Evolutionary conservation across 2,113 vertebrate genomes (phyloP), one percentile per base, ranked within the genome.

Genomic region (Microcebus murinus): DNA sequence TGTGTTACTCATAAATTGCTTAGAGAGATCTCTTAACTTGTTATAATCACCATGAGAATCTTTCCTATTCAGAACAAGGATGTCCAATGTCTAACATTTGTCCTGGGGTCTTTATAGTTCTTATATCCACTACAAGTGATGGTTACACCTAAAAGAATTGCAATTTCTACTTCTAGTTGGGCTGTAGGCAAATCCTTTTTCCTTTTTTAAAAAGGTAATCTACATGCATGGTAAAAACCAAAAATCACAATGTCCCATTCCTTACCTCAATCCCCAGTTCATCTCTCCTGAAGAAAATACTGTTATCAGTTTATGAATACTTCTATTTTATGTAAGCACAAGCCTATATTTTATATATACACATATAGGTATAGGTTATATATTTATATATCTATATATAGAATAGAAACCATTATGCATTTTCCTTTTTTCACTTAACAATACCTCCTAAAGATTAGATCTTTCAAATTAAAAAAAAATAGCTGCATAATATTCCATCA

Each of bases 381-480:
- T 55, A 55, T 18, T 6, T 55, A 15, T 55, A 55, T 55, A 18
- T 55, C 52, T 55, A 20, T 55, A 92, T n/a, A 39, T 50, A 36
- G 10, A 94, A 57, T 70, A 45, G 79, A 55, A 63, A 29, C 65
- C 42, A 82, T 71, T 82, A 71, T 34, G 25, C 31, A 70, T 61
- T 87, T 70, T 96, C 73, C 36, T 63, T 85, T 86, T 83, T 82
- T 93, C 42, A 77, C 20, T 80, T 80, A 59, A 59, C 31, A 70
- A 29, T 85, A 59, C 9, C 61, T 39, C 42, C 57, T 95, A 23
- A 90, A 87, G 36, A 50, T 48, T 93, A 82, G 10, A 87, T 61
- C 12, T 76, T 68, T 12, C 20, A 39, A 14, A 81, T 87, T 94
- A 36, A 7, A 36, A 5, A 55, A 79, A 81, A 68, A 34, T 63